A percentile compares a stretch with the other conserved stretches of the same genome.
These are phyloP conservation scores for Centropyge bicolor DNA, from an alignment of 2,797 vertebrate species.

Conservation along the genomic window DNA sequence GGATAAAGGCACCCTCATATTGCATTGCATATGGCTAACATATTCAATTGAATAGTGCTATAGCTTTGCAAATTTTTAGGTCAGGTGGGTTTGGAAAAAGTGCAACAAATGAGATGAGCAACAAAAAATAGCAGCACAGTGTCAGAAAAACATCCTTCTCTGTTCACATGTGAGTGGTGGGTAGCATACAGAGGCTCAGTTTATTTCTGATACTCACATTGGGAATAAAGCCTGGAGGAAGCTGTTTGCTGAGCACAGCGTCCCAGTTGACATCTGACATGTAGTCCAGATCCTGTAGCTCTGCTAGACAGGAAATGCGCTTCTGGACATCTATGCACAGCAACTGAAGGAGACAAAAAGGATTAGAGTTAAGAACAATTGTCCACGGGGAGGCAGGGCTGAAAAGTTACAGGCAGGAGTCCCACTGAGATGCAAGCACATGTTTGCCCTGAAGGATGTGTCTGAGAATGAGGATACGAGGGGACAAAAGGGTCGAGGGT, in stretches of 20 bases:
- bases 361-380: constrained; percentile 42
- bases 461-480: constrained; percentile 56
- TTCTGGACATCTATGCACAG: constrained; percentile 90
- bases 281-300: constrained; percentile 90
- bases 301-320: constrained; percentile 90
- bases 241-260: constrained; percentile 91
- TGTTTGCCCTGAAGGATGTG: constrained; percentile 48
- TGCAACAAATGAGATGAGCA: constrained; percentile 2
- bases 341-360: constrained; percentile 82
- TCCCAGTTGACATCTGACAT: constrained; percentile 95
- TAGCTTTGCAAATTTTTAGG: not conserved
- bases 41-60: not conserved
- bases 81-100: not conserved
- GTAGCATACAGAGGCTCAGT: not conserved
- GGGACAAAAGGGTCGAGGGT: constrained; percentile 9
- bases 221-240: constrained; percentile 92
- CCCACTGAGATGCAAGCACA: constrained; percentile 39
- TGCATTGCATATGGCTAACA: not conserved
- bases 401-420: constrained; percentile 38
- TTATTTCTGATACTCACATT: constrained; percentile 84
- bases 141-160: not conserved
- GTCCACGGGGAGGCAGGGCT: constrained; percentile 23
- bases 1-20: constrained; percentile 1
- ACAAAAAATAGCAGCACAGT: not conserved
- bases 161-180: constrained; percentile 16